These are phyloP conservation scores for Acanthosepion pharaonis DNA, from an alignment of 2,888 invertebrate genomes.

Conservation along the genomic window DNA sequence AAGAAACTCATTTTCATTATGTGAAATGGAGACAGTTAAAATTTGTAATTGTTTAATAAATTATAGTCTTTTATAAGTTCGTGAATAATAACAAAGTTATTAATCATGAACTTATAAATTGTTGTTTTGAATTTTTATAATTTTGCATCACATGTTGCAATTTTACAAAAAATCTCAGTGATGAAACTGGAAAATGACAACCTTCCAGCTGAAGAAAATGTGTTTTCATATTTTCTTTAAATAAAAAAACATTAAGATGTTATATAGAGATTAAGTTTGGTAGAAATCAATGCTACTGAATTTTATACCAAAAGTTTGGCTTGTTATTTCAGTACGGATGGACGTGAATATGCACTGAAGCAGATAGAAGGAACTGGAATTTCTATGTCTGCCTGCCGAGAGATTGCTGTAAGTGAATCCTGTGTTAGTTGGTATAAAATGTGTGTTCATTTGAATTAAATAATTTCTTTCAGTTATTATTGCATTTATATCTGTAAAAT, in stretches of 20 bases:
- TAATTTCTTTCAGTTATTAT: neutral
- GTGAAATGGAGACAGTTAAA: too few species aligned
- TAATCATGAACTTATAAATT: too few species aligned
- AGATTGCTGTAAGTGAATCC: conserved; percentile 91
- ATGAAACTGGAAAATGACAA: too few species aligned
- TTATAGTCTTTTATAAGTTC: neutral
- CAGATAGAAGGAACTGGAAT: conserved; percentile 99
- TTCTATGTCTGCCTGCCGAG: conserved; percentile 99
- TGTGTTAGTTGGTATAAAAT: neutral
- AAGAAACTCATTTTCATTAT: too few species aligned
- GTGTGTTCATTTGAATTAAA: neutral
- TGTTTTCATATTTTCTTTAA: too few species aligned
- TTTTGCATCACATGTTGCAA: neutral
- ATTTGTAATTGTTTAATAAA: neutral
- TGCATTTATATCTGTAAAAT: neutral
- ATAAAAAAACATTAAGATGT: too few species aligned
- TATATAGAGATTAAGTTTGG: too few species aligned
- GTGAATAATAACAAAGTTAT: neutral
- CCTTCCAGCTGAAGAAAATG: too few species aligned
- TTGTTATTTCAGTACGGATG: conserved; percentile 76
- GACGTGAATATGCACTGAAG: conserved; percentile 95
- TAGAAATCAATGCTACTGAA: neutral
- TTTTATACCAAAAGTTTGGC: neutral
- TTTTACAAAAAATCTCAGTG: neutral
- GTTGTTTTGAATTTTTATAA: neutral